Conservation (phyloP, 30 jellyfish, hydroid and myxozoan genomes). For the Cassiopea xamachana region DNA sequence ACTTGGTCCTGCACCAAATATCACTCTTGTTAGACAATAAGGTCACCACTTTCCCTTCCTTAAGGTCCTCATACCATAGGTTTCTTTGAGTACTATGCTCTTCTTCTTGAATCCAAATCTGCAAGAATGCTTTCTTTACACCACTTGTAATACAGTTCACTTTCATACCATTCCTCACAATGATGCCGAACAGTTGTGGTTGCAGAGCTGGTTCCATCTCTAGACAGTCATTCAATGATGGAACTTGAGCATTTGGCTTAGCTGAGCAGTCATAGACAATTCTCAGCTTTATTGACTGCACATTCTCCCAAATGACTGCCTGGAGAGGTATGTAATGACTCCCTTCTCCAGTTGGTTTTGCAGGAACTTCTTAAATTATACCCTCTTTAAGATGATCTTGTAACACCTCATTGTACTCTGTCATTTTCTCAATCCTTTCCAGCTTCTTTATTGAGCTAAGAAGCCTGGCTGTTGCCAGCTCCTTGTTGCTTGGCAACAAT, state of each 20-base stretch:
- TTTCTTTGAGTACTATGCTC: constrained; percentile 31
- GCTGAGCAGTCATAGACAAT: constrained; percentile 79
- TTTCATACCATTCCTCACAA: constrained; percentile 61
- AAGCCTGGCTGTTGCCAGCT: constrained; percentile 39
- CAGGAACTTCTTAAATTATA: constrained; percentile 43
- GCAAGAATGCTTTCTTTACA: constrained; percentile 63
- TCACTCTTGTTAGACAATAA: not conserved
- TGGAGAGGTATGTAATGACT: constrained; percentile 70
- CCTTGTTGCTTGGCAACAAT: constrained; percentile 34
- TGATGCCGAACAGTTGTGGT: constrained; percentile 52
- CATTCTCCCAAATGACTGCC: constrained; percentile 71
- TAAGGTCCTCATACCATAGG: not conserved
- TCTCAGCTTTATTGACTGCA: constrained; percentile 62
- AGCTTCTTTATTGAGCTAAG: constrained; percentile 30
- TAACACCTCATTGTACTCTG: constrained; percentile 39
- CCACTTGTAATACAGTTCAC: constrained; percentile 54
- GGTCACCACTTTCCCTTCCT: not conserved
- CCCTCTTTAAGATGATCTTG: constrained; percentile 55
- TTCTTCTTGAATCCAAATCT: constrained; percentile 56
- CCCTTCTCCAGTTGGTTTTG: constrained; percentile 7
- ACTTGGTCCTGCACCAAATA: constrained; percentile 6
- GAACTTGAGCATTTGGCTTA: constrained; percentile 34
- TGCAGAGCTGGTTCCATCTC: constrained; percentile 76
- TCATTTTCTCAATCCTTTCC: constrained; percentile 26
- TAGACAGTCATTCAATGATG: constrained; percentile 77